Percentiles rank a stretch among this genome's conserved stretches.
phyloP scores from a whole-genome alignment of 2,888 invertebrate species.

The Tolmerus cingulatus region DNA sequence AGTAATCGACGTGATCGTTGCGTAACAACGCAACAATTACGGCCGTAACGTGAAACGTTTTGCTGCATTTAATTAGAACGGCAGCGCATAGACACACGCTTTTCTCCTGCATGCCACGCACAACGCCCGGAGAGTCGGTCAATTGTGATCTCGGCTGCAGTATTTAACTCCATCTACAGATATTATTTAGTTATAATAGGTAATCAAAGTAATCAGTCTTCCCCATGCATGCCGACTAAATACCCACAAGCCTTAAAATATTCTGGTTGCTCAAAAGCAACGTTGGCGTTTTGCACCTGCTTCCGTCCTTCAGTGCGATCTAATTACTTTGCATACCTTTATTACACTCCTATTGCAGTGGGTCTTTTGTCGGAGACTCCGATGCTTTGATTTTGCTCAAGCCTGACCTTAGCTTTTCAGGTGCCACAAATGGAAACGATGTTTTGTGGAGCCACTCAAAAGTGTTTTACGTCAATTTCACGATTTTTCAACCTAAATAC shows the following conservation, averaged over 20 bases:
- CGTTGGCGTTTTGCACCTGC: not conserved
- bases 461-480: not conserved
- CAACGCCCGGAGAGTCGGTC: not conserved
- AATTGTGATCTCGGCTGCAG: not conserved
- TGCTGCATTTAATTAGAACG: constrained; percentile 30
- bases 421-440: not conserved
- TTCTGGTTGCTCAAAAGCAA: not conserved
- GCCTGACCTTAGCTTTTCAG: not conserved
- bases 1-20: not conserved
- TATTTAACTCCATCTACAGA: not conserved
- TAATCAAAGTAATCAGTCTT: not conserved
- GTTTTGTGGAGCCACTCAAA: not conserved
- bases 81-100: not conserved
- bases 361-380: not conserved
- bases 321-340: not conserved
- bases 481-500: not conserved
- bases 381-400: not conserved
- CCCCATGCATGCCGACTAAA: not conserved
- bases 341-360: not conserved
- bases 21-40: constrained; percentile 10
- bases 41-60: not conserved
- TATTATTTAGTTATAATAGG: not conserved
- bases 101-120: constrained; percentile 10
- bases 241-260: not conserved
- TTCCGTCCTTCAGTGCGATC: not conserved